Evolutionary conservation across 2,113 vertebrate genomes (phyloP).

Genomic region (Dipodomys merriami): DNA sequence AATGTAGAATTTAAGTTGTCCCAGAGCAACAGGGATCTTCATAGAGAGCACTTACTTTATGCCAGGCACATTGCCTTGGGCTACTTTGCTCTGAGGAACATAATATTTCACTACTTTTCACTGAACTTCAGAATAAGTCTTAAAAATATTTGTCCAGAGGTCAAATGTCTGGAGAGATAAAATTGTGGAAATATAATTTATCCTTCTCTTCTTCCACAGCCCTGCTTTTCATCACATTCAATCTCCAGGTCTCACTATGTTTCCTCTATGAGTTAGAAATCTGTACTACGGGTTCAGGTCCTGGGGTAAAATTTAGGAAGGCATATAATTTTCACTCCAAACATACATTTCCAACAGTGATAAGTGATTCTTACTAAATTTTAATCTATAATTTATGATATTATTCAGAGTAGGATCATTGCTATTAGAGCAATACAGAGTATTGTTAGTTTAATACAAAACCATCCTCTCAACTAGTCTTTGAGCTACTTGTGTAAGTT

Average conservation of each 20-base stretch:
- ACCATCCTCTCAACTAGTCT: no score
- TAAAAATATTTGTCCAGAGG: background rate
- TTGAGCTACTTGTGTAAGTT: background rate
- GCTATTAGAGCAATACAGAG: background rate
- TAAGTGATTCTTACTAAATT: background rate
- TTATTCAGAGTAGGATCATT: background rate
- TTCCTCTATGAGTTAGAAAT: background rate
- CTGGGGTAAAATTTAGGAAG: background rate
- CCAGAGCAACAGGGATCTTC: background rate
- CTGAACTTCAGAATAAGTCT: background rate
- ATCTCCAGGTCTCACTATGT: background rate
- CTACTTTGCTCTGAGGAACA: background rate
- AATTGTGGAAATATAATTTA: background rate
- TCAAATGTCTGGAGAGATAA: background rate
- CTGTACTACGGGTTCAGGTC: background rate
- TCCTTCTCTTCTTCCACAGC: background rate
- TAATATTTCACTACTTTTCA: background rate
- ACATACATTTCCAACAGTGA: background rate
- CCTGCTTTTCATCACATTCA: background rate
- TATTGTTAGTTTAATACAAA: background rate
- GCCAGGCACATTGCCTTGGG: background rate
- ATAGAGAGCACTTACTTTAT: background rate
- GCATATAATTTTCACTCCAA: constrained; percentile 3
- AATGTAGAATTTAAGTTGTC: background rate
- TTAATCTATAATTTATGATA: background rate